A percentile compares a stretch with the other conserved stretches of the same genome.
Evolutionary conservation across 2,797 vertebrate species (phyloP).

Genomic region (Sebastes oblongus): DNA sequence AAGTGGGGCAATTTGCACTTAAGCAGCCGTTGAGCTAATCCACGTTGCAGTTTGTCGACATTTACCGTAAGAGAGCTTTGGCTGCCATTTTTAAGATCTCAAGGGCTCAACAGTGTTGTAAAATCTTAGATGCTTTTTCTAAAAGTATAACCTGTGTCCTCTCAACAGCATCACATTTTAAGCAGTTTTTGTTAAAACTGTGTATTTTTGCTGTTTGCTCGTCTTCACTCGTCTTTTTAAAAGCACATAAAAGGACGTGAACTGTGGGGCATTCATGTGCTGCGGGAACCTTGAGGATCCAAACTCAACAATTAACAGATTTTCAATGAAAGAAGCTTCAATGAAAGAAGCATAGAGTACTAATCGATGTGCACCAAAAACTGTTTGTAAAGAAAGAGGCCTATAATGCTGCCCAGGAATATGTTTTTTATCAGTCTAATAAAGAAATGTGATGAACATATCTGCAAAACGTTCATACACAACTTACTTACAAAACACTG

Average conservation of each 20-base stretch:
- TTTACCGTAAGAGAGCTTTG: not conserved
- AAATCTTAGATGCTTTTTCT: not conserved
- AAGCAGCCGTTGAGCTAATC: conserved; percentile 1
- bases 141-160: not conserved
- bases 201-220: not conserved
- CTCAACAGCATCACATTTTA: not conserved
- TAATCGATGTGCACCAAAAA: not conserved
- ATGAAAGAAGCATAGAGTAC: not conserved
- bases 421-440: not conserved
- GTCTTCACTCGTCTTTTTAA: not conserved
- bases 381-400: not conserved
- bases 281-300: not conserved
- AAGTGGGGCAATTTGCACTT: conserved; percentile 41
- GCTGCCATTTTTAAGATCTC: not conserved
- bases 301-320: not conserved
- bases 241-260: not conserved
- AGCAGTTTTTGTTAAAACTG: not conserved
- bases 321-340: not conserved
- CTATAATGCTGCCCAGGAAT: no score
- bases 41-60: not conserved
- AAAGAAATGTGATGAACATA: not conserved
- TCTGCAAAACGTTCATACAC: not conserved
- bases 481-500: not conserved
- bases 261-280: not conserved
- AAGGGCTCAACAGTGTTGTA: not conserved